phyloP scores from a whole-genome alignment of 1,140 invertebrate genomes.

The Drosophila willistoni region DNA sequence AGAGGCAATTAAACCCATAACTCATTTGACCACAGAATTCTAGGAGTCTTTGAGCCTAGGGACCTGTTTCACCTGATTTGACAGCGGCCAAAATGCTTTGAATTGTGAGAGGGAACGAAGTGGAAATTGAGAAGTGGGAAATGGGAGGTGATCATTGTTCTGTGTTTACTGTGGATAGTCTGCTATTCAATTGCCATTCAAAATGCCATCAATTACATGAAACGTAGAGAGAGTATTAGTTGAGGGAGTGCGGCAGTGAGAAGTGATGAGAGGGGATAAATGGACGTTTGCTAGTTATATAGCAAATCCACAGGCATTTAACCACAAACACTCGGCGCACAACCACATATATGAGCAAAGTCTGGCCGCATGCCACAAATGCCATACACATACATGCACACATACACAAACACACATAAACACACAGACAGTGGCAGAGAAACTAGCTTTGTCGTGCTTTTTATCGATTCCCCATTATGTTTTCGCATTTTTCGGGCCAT shows the following conservation, averaged over 20 bases:
- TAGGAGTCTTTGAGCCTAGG: background rate
- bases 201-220: constrained; percentile 42
- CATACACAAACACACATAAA: background rate
- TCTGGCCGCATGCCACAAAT: constrained; percentile 32
- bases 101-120: no score
- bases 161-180: background rate
- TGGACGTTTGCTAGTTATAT: constrained; percentile 14
- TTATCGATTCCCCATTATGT: constrained; percentile 66
- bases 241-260: background rate
- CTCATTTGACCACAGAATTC: background rate
- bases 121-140: constrained; percentile 20
- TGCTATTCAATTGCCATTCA: constrained; percentile 46
- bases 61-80: constrained; percentile 3
- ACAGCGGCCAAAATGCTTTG: background rate
- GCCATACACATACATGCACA: constrained; percentile 34
- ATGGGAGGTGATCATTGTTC: constrained; percentile 25
- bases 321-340: constrained; percentile 51
- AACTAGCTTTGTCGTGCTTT: constrained; percentile 35
- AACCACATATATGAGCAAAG: constrained; percentile 26
- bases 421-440: constrained; percentile 13
- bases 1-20: constrained; percentile 17
- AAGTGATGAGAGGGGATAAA: background rate
- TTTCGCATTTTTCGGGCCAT: constrained; percentile 40
- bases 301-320: constrained; percentile 46
- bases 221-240: constrained; percentile 1